Conservation (phyloP, 2,113 vertebrate genomes). For the Antechinus stuartii region DNA sequence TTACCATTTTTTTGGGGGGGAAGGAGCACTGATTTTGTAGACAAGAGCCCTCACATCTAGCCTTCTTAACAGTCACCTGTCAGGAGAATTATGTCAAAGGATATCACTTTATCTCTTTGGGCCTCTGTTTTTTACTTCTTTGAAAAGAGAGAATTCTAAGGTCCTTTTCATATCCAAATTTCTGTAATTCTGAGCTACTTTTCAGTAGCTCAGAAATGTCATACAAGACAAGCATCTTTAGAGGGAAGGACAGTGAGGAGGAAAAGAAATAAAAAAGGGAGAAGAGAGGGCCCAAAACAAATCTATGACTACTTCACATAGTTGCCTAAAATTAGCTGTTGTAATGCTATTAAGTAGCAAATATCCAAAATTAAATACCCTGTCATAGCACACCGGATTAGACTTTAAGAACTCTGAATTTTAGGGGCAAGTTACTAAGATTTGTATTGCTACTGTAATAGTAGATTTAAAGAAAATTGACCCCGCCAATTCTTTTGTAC, state of each 20-base stretch:
- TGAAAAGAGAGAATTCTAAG: not conserved
- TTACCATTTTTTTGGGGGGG: no score
- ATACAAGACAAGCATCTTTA: not conserved
- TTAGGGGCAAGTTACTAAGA: not conserved
- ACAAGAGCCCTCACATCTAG: no score
- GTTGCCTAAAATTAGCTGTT: no score
- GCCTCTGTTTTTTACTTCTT: not conserved
- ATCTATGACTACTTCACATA: no score
- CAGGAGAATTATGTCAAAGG: no score
- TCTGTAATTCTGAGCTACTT: not conserved
- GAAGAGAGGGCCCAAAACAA: no score
- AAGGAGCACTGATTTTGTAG: not conserved
- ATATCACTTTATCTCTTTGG: not conserved
- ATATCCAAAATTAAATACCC: not conserved
- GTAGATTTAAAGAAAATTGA: slow-evolving; percentile 15
- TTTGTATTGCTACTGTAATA: slow-evolving; percentile 17
- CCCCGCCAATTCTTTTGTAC: not conserved
- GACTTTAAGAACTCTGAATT: not conserved
- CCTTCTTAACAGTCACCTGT: no score
- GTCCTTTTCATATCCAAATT: not conserved
- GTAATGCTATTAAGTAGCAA: no score
- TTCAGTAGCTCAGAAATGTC: not conserved
- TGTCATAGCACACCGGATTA: not conserved
- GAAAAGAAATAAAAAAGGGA: not conserved
- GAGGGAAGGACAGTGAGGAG: not conserved